Conservation (phyloP, 1,140 invertebrate species). For the Papilio polyxenes region DNA sequence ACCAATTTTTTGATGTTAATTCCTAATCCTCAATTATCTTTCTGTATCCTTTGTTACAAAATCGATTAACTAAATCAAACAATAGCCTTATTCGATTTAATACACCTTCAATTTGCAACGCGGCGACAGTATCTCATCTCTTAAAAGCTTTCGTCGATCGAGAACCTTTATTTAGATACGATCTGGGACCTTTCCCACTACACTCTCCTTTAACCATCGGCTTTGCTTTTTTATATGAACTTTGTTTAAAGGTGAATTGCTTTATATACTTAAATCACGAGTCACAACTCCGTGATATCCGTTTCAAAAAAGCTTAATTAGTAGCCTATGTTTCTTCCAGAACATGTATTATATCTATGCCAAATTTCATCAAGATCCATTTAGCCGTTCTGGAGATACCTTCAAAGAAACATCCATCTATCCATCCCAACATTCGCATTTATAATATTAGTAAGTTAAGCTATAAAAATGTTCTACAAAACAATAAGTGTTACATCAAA, state of each 20-base stretch:
- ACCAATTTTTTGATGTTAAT: background rate
- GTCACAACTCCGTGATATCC: no score
- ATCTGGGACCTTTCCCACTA: background rate
- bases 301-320: no score
- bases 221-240: background rate
- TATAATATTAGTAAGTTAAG: no score
- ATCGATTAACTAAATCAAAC: conserved; percentile 14
- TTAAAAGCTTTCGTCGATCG: conserved; percentile 32
- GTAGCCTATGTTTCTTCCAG: no score
- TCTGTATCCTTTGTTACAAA: background rate
- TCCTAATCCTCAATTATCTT: background rate
- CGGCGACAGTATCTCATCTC: conserved; percentile 24
- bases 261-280: no score
- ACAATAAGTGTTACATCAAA: no score
- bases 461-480: no score
- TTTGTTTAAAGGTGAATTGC: background rate
- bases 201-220: conserved; percentile 19
- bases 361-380: no score
- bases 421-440: no score
- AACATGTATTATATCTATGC: no score
- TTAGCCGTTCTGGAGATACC: no score
- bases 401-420: no score
- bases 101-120: background rate
- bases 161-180: conserved; percentile 27
- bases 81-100: background rate